Evolutionary conservation across 1,140 invertebrate species (phyloP).

Genomic region (Neodiprion pinetum): DNA sequence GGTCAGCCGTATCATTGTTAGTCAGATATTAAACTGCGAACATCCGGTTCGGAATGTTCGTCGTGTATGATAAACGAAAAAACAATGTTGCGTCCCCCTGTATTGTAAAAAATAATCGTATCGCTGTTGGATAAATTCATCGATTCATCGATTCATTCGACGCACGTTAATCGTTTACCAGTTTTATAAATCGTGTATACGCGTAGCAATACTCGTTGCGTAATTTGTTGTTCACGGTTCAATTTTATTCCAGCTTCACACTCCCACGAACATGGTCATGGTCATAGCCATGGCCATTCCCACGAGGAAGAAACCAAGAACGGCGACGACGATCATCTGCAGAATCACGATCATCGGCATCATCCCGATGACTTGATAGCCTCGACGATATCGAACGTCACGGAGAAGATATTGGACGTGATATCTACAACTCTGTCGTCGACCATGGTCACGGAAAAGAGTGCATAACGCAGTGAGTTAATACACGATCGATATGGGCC

Average conservation of each 20-base stretch:
- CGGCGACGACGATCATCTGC: conserved; percentile 28
- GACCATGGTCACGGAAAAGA: not conserved
- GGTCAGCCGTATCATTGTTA: too few relatives aligned
- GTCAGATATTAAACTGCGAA: too few relatives aligned
- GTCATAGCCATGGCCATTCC: conserved; percentile 14
- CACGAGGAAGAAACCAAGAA: conserved; percentile 26
- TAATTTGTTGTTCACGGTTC: too few relatives aligned
- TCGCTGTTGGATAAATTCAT: too few relatives aligned
- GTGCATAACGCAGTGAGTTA: not conserved
- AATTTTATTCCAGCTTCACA: conserved; percentile 49
- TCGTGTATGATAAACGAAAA: too few relatives aligned
- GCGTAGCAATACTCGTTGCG: too few relatives aligned
- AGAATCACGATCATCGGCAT: conserved; percentile 26
- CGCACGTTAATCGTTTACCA: too few relatives aligned
- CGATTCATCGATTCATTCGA: too few relatives aligned
- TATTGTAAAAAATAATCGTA: too few relatives aligned
- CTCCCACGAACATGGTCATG: conserved; percentile 21
- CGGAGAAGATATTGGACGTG: not conserved
- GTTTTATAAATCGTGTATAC: too few relatives aligned
- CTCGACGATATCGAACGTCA: not conserved
- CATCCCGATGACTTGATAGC: not conserved
- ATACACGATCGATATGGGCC: not conserved
- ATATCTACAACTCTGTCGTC: not conserved
- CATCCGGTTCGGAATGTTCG: too few relatives aligned
- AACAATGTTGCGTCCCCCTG: too few relatives aligned